These are phyloP conservation scores for Onthophagus taurus DNA, from an alignment of 1,140 invertebrate genomes.

Conservation along the genomic window DNA sequence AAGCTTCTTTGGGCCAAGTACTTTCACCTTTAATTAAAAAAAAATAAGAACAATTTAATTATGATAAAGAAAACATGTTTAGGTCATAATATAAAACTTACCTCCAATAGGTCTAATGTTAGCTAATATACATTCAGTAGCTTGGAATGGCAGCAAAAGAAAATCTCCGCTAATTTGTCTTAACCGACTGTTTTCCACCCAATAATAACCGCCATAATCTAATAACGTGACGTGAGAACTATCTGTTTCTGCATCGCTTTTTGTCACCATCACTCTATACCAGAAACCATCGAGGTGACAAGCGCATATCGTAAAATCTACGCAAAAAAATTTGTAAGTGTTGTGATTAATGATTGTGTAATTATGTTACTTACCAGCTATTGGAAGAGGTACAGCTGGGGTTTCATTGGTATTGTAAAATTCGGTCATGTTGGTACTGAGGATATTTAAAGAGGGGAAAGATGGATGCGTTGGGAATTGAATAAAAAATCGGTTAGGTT, in stretches of 20 bases:
- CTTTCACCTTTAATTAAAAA: constrained; percentile 31
- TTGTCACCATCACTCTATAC: constrained; percentile 80
- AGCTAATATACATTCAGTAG: constrained; percentile 85
- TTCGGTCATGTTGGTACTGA: constrained; percentile 65
- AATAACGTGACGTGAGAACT: constrained; percentile 79
- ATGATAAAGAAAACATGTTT: background rate
- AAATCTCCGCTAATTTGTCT: constrained; percentile 88
- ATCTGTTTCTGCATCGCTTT: constrained; percentile 53
- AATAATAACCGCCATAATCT: constrained; percentile 88
- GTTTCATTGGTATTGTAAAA: constrained; percentile 55
- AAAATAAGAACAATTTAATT: constrained; percentile 2
- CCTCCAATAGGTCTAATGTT: constrained; percentile 75
- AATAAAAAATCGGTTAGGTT: constrained; percentile 81
- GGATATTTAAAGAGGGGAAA: constrained; percentile 65
- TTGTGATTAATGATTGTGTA: background rate
- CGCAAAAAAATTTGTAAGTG: constrained; percentile 23
- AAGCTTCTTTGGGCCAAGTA: constrained; percentile 67
- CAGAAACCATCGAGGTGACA: constrained; percentile 73
- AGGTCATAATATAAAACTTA: constrained; percentile 37
- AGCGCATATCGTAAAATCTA: constrained; percentile 80
- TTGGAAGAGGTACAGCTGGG: constrained; percentile 53
- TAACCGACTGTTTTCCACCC: constrained; percentile 61
- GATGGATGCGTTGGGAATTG: constrained; percentile 90
- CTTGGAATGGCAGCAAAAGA: constrained; percentile 89
- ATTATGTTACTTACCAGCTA: constrained; percentile 52